Evolutionary conservation across 2,797 vertebrate species (phyloP).

Genomic region (Nasua narica): DNA sequence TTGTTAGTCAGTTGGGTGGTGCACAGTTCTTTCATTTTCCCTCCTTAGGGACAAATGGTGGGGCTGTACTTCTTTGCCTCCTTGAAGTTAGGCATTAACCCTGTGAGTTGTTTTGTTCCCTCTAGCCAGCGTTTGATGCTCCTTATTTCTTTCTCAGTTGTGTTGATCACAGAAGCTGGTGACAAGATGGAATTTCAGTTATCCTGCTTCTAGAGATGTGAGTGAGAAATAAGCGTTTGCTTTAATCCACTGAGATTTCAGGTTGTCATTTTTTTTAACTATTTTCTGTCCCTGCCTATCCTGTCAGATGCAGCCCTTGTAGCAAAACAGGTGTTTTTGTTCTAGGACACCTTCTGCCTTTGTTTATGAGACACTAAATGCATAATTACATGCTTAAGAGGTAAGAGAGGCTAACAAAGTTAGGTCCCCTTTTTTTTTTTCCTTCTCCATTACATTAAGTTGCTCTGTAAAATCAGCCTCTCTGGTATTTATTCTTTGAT

Average conservation of each 20-base stretch:
- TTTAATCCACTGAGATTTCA: neutral
- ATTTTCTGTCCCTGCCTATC: neutral
- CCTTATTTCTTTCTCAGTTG: neutral
- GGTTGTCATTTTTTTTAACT: neutral
- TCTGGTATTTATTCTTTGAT: neutral
- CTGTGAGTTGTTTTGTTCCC: neutral
- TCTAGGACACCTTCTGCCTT: neutral
- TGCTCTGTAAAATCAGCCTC: slow-evolving; percentile 30
- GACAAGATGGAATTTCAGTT: neutral
- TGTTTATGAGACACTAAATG: slow-evolving; percentile 22
- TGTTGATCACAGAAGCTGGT: neutral
- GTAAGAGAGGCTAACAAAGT: slow-evolving; percentile 5
- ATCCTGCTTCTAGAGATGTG: neutral
- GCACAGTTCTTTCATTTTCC: neutral
- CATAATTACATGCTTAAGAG: slow-evolving; percentile 25
- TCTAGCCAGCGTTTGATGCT: neutral
- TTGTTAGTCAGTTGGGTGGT: neutral
- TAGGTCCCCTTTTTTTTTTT: neutral
- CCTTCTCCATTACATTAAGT: neutral
- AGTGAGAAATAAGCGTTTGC: neutral
- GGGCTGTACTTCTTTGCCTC: neutral
- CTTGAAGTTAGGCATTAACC: neutral
- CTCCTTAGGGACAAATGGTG: neutral
- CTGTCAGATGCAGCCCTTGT: neutral
- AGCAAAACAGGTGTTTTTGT: neutral